Conservation (phyloP, 1,140 invertebrate species). For the Orchesella cincta region DNA sequence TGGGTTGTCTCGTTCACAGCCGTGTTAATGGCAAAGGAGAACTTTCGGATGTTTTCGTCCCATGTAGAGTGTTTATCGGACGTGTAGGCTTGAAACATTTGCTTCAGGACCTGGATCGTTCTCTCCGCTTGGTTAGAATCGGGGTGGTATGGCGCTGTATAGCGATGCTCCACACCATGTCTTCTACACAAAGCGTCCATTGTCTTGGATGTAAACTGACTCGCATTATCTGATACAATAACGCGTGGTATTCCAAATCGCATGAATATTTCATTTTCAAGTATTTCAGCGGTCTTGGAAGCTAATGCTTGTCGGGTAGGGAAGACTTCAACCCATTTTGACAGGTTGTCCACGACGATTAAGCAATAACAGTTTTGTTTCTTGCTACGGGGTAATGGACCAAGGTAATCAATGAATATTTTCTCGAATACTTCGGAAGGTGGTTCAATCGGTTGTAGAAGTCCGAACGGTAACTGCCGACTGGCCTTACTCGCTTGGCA, state of each 20-base stretch:
- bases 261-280: constrained; percentile 27
- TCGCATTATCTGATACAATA: neutral
- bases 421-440: constrained; percentile 18
- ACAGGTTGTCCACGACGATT: constrained; percentile 18
- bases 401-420: constrained; percentile 25
- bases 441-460: neutral
- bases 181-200: neutral
- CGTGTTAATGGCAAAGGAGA: constrained; percentile 57
- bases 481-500: constrained; percentile 27
- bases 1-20: constrained; percentile 53
- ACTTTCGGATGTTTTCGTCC: constrained; percentile 53
- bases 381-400: neutral
- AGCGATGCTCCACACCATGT: constrained; percentile 25
- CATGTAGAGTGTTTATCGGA: constrained; percentile 45
- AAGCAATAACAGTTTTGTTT: neutral
- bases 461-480: constrained; percentile 2
- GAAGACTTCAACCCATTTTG: constrained; percentile 33
- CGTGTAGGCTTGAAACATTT: constrained; percentile 50
- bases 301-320: constrained; percentile 13
- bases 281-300: neutral
- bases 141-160: constrained; percentile 48
- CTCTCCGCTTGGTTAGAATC: constrained; percentile 38
- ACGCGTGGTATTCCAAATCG: neutral
- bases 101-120: constrained; percentile 42
- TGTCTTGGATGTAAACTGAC: neutral